phyloP scores from a whole-genome alignment of 2,888 invertebrate species.

The Tetheella fluctuosa region DNA sequence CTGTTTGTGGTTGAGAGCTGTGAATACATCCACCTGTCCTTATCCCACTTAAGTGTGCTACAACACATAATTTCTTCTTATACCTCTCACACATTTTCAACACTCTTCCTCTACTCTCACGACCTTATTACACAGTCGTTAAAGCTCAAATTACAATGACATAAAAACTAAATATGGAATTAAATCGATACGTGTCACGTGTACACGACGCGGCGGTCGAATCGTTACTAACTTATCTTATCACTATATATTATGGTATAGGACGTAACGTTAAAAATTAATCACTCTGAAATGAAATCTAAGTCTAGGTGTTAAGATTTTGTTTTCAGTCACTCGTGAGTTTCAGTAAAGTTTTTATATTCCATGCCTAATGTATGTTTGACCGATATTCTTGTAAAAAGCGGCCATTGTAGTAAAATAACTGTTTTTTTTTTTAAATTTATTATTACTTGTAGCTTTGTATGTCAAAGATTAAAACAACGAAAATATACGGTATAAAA shows the following conservation, averaged over 20 bases:
- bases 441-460: not conserved
- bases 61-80: too few species aligned
- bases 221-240: not conserved
- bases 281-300: not conserved
- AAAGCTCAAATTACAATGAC: too few species aligned
- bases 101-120: too few species aligned
- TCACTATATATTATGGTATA: not conserved
- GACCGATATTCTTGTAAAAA: not conserved
- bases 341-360: not conserved
- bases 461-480: not conserved
- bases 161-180: too few species aligned
- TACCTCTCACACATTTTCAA: too few species aligned
- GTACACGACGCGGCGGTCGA: not conserved
- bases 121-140: too few species aligned
- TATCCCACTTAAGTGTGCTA: too few species aligned
- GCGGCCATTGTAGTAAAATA: not conserved
- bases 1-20: too few species aligned
- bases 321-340: not conserved
- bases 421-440: not conserved
- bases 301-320: not conserved
- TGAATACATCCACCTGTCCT: too few species aligned
- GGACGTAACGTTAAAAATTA: not conserved
- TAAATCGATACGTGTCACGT: not conserved
- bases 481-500: not conserved
- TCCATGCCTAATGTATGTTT: not conserved